Percentiles rank a stretch among this genome's conserved stretches.
Conservation (phyloP, 2,888 invertebrate genomes). For the Liodrosophila aerea region DNA sequence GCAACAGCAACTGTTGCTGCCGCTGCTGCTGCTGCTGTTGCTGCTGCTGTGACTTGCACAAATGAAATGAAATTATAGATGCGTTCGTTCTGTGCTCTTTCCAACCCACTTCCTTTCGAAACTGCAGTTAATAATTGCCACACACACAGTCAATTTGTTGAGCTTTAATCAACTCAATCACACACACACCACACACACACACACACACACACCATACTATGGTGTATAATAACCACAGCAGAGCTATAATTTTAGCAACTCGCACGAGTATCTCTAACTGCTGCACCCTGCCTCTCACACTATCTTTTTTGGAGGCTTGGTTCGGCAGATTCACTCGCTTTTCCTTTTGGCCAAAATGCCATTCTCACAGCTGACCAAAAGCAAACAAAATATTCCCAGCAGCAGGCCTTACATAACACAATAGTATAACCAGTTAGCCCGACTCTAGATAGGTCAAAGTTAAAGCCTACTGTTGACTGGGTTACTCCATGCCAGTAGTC, state of each 20-base stretch:
- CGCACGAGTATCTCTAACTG: constrained; percentile 33
- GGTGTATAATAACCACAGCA: constrained; percentile 35
- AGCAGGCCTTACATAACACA: constrained; percentile 38
- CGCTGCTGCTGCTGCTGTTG: constrained; percentile 19
- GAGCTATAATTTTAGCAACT: constrained; percentile 50
- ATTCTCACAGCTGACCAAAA: constrained; percentile 29
- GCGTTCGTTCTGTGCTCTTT: constrained; percentile 39
- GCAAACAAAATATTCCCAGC: constrained; percentile 9
- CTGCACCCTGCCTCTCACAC: background rate
- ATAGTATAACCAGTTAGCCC: constrained; percentile 41
- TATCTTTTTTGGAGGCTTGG: background rate
- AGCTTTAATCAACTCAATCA: constrained; percentile 46
- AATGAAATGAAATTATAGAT: constrained; percentile 61
- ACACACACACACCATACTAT: background rate
- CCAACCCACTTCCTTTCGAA: constrained; percentile 66
- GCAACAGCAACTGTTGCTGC: constrained; percentile 16
- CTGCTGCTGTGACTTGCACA: constrained; percentile 44
- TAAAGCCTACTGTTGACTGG: constrained; percentile 9
- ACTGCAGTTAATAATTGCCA: constrained; percentile 46
- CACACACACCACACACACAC: constrained; percentile 17
- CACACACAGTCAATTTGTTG: constrained; percentile 44
- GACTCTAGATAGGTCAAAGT: constrained; percentile 49
- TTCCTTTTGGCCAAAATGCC: constrained; percentile 26
- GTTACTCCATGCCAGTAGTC: too few relatives aligned
- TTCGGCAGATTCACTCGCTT: background rate